Conservation (phyloP, 2,888 invertebrate species). For the Melipona beecheii region DNA sequence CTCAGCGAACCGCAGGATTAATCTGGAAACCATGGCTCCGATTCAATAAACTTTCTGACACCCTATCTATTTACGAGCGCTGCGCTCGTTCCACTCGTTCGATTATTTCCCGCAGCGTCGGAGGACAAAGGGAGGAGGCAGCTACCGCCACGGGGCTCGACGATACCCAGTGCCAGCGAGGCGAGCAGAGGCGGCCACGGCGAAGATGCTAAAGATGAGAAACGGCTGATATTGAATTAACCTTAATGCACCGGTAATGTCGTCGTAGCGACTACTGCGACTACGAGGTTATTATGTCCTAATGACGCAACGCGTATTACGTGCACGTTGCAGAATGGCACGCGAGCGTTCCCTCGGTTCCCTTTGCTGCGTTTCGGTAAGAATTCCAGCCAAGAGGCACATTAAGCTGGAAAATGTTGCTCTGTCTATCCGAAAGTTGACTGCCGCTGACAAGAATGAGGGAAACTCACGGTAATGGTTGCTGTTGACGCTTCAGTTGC, state of each 20-base stretch:
- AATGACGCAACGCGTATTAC: constrained; percentile 29
- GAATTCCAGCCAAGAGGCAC: background rate
- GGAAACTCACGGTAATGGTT: background rate
- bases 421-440: constrained; percentile 1
- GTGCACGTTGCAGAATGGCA: background rate
- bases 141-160: background rate
- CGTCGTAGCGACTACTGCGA: background rate
- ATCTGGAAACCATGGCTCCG: constrained; percentile 35
- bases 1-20: constrained; percentile 24
- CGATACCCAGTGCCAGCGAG: background rate
- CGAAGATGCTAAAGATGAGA: constrained; percentile 34
- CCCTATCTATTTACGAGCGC: constrained; percentile 30
- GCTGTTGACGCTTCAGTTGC: background rate
- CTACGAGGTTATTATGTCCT: constrained; percentile 32
- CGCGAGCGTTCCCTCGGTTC: background rate
- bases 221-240: constrained; percentile 46
- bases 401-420: constrained; percentile 18
- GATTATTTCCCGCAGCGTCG: background rate
- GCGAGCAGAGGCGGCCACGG: background rate
- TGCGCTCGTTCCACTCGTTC: constrained; percentile 14
- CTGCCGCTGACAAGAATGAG: background rate
- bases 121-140: background rate
- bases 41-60: constrained; percentile 49
- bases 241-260: constrained; percentile 49
- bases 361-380: constrained; percentile 2